phyloP scores from a whole-genome alignment of 2,113 vertebrate genomes.

The Alouatta palliata region DNA sequence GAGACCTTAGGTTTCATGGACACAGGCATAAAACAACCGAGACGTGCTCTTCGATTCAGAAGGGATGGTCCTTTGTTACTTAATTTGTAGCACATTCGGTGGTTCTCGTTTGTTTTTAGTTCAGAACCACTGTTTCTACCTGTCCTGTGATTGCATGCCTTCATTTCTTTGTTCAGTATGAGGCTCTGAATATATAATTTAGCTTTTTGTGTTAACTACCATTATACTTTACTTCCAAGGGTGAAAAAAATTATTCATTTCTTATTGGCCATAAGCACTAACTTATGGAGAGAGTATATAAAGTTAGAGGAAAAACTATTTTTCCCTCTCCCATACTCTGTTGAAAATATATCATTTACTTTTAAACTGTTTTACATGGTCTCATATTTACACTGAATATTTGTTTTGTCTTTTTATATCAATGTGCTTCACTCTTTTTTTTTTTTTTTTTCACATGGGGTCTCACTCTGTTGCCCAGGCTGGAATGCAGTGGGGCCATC shows the following conservation, averaged over 20 bases:
- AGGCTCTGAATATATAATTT: not conserved
- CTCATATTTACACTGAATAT: not conserved
- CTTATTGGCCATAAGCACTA: not conserved
- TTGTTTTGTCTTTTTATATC: not conserved
- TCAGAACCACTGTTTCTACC: not conserved
- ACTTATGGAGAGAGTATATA: not conserved
- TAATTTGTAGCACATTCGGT: not conserved
- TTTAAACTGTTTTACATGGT: not conserved
- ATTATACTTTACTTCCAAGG: not conserved
- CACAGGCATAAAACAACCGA: conserved; percentile 23
- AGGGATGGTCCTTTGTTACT: not conserved
- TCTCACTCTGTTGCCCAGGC: no score
- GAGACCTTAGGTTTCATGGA: conserved; percentile 27
- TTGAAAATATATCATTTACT: not conserved
- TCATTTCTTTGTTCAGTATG: not conserved
- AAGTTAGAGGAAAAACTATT: not conserved
- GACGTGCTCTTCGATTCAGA: not conserved
- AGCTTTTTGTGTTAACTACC: not conserved
- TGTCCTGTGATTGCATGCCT: not conserved
- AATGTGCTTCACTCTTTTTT: not conserved
- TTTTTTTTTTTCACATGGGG: no score
- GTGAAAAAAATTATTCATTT: not conserved
- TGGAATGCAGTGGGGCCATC: no score
- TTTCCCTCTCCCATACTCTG: not conserved
- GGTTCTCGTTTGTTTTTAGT: not conserved